phyloP scores from a whole-genome alignment of 35 echinoderm and acorn worm genomes.

The Strongylocentrotus purpuratus region DNA sequence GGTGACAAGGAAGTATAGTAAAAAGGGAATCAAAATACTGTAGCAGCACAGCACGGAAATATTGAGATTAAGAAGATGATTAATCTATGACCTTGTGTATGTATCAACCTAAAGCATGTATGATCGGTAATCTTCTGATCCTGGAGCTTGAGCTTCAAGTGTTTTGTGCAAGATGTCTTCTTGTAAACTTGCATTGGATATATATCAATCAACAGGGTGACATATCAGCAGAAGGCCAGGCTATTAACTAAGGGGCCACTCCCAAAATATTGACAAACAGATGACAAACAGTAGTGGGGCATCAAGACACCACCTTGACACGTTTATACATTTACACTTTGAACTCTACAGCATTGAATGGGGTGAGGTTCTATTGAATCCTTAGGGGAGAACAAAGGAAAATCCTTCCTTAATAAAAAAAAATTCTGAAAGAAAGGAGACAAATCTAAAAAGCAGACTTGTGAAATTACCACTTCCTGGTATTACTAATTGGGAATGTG shows the following conservation, averaged over 20 bases:
- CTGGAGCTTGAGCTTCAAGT: not conserved
- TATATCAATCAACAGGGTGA: not conserved
- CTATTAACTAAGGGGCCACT: not conserved
- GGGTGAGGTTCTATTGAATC: too few species aligned
- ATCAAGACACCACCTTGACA: not conserved
- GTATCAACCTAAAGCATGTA: not conserved
- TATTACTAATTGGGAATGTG: too few species aligned
- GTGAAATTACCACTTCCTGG: too few species aligned
- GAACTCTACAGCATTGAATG: not conserved
- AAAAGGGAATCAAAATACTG: not conserved
- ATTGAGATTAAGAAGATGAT: slow-evolving; percentile 14
- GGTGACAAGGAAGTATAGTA: not conserved
- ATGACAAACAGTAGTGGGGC: not conserved
- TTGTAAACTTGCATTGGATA: not conserved
- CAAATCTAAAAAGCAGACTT: too few species aligned
- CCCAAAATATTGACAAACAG: not conserved
- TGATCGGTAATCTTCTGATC: not conserved
- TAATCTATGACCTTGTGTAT: not conserved
- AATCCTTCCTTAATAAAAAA: too few species aligned
- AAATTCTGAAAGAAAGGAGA: too few species aligned
- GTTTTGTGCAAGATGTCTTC: not conserved
- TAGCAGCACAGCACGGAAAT: not conserved
- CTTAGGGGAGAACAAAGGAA: too few species aligned
- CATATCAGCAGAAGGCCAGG: not conserved
- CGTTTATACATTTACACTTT: not conserved